Evolutionary conservation across 2,888 invertebrate genomes (phyloP), one percentile per base, ranked within the genome.

Genomic region (Hesperia comma): DNA sequence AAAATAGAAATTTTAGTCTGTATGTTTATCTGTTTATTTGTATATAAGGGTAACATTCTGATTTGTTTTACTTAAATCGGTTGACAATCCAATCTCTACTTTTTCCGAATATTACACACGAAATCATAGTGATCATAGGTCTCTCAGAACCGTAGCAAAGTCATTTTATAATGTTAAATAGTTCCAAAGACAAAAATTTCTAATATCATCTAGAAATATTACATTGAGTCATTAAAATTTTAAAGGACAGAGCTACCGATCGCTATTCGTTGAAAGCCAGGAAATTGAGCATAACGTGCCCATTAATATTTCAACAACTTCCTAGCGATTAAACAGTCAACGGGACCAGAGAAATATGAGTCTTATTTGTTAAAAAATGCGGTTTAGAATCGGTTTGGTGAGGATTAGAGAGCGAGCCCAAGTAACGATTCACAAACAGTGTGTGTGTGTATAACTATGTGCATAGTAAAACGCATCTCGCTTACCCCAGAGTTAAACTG

Each of bases 271-370:
- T 85, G 87, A 88, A 86, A 87, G 86, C 86, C 87, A 87, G 90
- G 90, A 91, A 90, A 90, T 90, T 91, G 90, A 86, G 89, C 90
- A 89, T 89, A 88, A 89, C 88, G 84, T 79, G 77, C 79, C 84
- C 83, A 86, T 91, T 89, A 90, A 90, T 90, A 90, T 90, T 91
- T 90, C 84, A 90, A 86, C 86, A 84, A 87, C 86, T 86, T 87
- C 87, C 87, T 84, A 84, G 75, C 85, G 85, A 87, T 88, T 87
- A 87, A 82, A 75, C 74, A 71, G 75, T 58, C 21, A 15, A 17
- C 12, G 19, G 17, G n/a, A 14, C n/a, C 51, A 60, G 17, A 7
- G 64, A 33, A 66, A 66, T 54, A 43, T 66, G 64, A 66, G 6
- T 43, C 64, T 60, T 66, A 60, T 66, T 43, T 46, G 10, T 14